A percentile compares a stretch with the other conserved stretches of the same genome.
Conservation (phyloP, 2,797 vertebrate species). For the Monodelphis domestica region DNA sequence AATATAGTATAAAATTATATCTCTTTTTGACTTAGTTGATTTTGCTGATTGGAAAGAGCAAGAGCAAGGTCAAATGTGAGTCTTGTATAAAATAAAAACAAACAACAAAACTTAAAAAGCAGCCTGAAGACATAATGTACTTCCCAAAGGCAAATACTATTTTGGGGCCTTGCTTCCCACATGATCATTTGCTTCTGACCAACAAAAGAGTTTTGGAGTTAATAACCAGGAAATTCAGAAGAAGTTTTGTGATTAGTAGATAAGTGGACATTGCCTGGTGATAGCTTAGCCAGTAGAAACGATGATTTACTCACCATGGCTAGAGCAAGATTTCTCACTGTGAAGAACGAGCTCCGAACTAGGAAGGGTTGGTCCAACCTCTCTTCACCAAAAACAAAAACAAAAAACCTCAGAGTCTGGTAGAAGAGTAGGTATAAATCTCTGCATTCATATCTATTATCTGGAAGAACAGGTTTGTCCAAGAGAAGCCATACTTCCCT, state of each 20-base stretch:
- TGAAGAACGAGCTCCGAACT: not conserved
- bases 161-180: not conserved
- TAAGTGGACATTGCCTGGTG: not conserved
- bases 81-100: not conserved
- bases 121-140: not conserved
- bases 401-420: not conserved
- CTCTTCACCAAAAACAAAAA: not conserved
- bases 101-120: not conserved
- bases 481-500: not conserved
- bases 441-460: not conserved
- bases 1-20: constrained; percentile 12
- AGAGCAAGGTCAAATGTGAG: not conserved
- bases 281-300: not conserved
- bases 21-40: not conserved
- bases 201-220: not conserved
- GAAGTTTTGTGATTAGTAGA: not conserved
- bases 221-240: not conserved
- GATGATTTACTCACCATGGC: not conserved
- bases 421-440: not conserved
- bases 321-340: not conserved
- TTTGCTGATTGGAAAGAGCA: not conserved
- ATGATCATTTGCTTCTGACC: not conserved
- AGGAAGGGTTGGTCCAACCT: not conserved
- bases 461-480: not conserved
- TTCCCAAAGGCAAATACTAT: not conserved